Evolutionary conservation across 2,113 vertebrate species (phyloP), one percentile per base, ranked within the genome.

Genomic region (Apus apus): DNA sequence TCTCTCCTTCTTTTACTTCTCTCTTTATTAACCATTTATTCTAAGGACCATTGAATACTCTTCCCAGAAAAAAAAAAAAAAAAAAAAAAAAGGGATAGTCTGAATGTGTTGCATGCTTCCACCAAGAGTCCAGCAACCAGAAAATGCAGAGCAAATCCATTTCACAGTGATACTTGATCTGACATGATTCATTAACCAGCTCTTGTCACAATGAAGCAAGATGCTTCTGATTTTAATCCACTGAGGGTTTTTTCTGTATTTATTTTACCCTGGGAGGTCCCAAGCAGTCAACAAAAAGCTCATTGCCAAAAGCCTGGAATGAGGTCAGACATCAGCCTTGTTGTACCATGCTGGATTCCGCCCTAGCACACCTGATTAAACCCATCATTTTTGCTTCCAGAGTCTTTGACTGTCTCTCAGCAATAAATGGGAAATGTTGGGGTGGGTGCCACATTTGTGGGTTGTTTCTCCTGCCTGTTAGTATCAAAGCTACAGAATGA

Each of bases 331-430:
- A 54, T 60, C 57, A 79, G n/a, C 61, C 53, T 74, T 1, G 0
- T 68, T 61, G 43, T 10, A 20, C 43, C 6, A 5, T 2, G 1
- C 71, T 18, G 13, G n/a, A 11, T 8, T 78, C 30, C 0, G 0
- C 20, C 30, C 45, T n/a, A 51, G 25, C 20, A 83, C 68, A 82
- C 79, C 68, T 1, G 0, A 73, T 83, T 87, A 61, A 51, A 87
- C 62, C 56, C 26, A 54, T 86, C 2, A 5, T n/a, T 66, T 90
- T 87, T 91, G 26, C 32, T 80, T 67, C 8, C 1, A 1, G 64
- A 57, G 19, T 43, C 75, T 87, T 75, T 85, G 50, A 45, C 45
- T 79, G 1, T 11, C 62, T 43, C 65, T 83, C 38, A 53, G n/a
- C 9, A 30, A 10, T 9, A 50, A 73, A 40, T 8, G 23, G 30